Percentiles rank a stretch among this genome's conserved stretches.
These are phyloP conservation scores for Synanthedon tipuliformis DNA, from an alignment of 2,888 invertebrate genomes.

Conservation along the genomic window DNA sequence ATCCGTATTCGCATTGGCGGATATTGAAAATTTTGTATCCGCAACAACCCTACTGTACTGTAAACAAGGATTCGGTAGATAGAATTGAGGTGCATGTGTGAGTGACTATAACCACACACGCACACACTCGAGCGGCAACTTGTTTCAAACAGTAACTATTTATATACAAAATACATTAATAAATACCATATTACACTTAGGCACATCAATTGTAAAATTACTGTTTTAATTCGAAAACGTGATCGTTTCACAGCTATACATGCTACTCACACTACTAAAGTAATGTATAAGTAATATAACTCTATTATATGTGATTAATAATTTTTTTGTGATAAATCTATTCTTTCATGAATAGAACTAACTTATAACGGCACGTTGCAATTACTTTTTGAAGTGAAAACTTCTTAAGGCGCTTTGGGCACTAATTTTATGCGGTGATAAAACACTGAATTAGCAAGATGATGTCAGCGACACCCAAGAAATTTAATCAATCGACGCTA, in stretches of 20 bases:
- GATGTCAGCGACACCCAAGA: too few relatives aligned
- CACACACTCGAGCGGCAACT: conserved; percentile 26
- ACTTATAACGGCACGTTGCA: neutral
- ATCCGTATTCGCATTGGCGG: too few relatives aligned
- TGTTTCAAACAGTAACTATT: conserved; percentile 36
- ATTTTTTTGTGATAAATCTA: conserved; percentile 1
- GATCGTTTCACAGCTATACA: conserved; percentile 46
- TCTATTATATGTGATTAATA: conserved; percentile 28
- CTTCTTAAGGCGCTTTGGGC: too few relatives aligned
- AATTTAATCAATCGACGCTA: too few relatives aligned
- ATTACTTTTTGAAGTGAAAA: too few relatives aligned
- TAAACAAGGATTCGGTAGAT: neutral
- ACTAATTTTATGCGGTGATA: too few relatives aligned
- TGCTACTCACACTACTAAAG: conserved; percentile 56
- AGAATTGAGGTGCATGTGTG: neutral
- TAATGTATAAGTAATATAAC: conserved; percentile 21
- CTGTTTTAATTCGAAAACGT: conserved; percentile 60
- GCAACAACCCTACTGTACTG: neutral
- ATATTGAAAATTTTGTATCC: too few relatives aligned
- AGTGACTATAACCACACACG: conserved; percentile 10
- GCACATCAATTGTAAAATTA: conserved; percentile 72
- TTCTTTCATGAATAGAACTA: neutral
- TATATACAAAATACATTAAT: conserved; percentile 53
- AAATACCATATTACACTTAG: conserved; percentile 64
- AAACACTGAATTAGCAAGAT: too few relatives aligned